Conservation (phyloP, 2,888 invertebrate genomes). For the Pollenia amentaria region DNA sequence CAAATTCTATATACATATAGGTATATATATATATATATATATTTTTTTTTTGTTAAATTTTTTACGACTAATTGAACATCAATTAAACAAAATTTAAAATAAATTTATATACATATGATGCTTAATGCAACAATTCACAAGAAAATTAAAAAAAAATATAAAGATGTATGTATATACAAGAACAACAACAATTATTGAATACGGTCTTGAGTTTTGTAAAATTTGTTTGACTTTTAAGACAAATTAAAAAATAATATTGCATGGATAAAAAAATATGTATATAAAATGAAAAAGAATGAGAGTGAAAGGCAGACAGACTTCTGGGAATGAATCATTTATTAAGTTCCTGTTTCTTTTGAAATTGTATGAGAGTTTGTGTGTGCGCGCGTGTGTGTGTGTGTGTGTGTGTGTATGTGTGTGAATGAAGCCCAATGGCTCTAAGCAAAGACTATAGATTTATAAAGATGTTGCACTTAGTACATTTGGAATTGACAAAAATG, state of each 20-base stretch:
- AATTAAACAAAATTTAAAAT: constrained; percentile 41
- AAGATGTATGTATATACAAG: background rate
- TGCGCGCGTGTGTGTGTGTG: too few species aligned
- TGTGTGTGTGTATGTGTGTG: background rate
- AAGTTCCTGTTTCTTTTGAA: constrained; percentile 17
- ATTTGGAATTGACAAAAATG: too few species aligned
- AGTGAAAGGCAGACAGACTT: background rate
- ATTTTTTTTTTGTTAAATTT: constrained; percentile 2
- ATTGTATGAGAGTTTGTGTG: background rate
- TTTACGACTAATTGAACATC: constrained; percentile 52
- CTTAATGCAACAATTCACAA: background rate
- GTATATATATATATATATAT: too few species aligned
- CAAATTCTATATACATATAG: background rate
- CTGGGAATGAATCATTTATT: constrained; percentile 42
- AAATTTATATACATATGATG: constrained; percentile 39
- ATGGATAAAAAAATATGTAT: background rate
- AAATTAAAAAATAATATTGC: background rate
- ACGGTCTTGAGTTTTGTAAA: constrained; percentile 10
- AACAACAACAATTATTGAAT: constrained; percentile 25
- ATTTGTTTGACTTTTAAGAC: background rate
- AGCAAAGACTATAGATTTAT: too few species aligned
- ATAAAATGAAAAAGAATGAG: background rate
- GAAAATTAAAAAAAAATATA: constrained; percentile 23
- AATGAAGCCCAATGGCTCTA: constrained; percentile 38
- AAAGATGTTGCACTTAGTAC: too few species aligned